These are phyloP conservation scores for Punctoribates punctum DNA, from an alignment of 2,888 invertebrate species.

Conservation along the genomic window DNA sequence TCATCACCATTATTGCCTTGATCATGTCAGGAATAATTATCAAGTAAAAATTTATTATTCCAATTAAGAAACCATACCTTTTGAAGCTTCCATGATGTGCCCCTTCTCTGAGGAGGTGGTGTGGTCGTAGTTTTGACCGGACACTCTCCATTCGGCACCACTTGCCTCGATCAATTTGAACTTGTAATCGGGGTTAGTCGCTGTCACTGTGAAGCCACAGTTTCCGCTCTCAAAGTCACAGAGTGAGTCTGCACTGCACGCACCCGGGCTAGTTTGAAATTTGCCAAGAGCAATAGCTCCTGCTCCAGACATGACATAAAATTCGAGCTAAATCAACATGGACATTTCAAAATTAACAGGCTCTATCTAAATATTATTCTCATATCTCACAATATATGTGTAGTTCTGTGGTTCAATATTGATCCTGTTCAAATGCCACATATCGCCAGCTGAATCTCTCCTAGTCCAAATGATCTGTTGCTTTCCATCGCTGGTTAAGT, in stretches of 20 bases:
- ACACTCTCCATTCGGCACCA: not conserved
- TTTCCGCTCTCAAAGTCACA: constrained; percentile 36
- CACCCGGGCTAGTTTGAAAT: not conserved
- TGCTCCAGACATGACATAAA: not conserved
- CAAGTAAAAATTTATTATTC: not conserved
- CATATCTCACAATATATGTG: not conserved
- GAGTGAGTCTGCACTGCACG: not conserved
- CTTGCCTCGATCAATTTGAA: not conserved
- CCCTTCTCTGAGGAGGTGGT: constrained; percentile 4
- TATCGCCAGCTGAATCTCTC: not conserved
- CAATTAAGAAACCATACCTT: not conserved
- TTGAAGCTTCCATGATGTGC: not conserved
- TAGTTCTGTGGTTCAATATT: not conserved
- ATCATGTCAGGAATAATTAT: no score
- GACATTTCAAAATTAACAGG: not conserved
- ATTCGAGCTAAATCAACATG: not conserved
- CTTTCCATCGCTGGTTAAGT: not conserved
- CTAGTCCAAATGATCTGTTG: not conserved
- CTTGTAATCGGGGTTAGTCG: not conserved
- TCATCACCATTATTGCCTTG: not conserved
- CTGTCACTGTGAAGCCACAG: constrained; percentile 33
- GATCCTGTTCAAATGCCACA: not conserved
- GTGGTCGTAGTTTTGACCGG: constrained; percentile 30
- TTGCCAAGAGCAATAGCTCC: not conserved
- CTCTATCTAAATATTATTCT: not conserved